Conservation (phyloP, 2,113 vertebrate species). For the Podarcis cretensis region DNA sequence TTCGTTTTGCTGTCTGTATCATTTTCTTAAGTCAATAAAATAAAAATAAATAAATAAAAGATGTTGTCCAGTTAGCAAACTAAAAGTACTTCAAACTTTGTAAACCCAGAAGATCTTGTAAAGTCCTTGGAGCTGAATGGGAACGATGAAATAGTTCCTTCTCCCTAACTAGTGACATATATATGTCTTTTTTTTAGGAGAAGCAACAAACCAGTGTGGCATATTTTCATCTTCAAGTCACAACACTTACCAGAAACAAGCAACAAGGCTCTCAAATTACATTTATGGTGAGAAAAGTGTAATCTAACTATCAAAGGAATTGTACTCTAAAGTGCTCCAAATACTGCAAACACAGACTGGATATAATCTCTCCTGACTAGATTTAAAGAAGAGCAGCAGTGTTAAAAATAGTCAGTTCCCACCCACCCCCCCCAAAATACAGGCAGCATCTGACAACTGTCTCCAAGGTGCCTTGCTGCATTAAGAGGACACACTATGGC, state of each 20-base stretch:
- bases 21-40: too few relatives aligned
- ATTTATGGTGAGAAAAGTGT: slow-evolving; percentile 56
- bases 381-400: slow-evolving; percentile 43
- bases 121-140: slow-evolving; percentile 53
- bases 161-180: slow-evolving; percentile 42
- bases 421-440: not conserved
- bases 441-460: slow-evolving; percentile 13
- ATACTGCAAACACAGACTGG: slow-evolving; percentile 28
- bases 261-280: slow-evolving; percentile 53
- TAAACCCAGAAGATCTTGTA: slow-evolving; percentile 50
- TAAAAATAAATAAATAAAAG: not conserved
- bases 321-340: slow-evolving; percentile 38
- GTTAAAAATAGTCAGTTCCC: slow-evolving; percentile 21
- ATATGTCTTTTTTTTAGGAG: slow-evolving; percentile 42
- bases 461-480: not conserved
- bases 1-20: too few relatives aligned
- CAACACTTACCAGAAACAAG: slow-evolving; percentile 60
- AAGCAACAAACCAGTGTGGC: slow-evolving; percentile 40
- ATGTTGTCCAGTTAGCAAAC: slow-evolving; percentile 22
- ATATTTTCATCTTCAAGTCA: slow-evolving; percentile 68
- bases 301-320: slow-evolving; percentile 56
- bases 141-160: slow-evolving; percentile 58
- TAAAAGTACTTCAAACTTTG: slow-evolving; percentile 57
- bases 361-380: slow-evolving; percentile 46
- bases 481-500: not conserved